Conservation (phyloP, 2,113 vertebrate species). For the Mus musculus region DNA sequence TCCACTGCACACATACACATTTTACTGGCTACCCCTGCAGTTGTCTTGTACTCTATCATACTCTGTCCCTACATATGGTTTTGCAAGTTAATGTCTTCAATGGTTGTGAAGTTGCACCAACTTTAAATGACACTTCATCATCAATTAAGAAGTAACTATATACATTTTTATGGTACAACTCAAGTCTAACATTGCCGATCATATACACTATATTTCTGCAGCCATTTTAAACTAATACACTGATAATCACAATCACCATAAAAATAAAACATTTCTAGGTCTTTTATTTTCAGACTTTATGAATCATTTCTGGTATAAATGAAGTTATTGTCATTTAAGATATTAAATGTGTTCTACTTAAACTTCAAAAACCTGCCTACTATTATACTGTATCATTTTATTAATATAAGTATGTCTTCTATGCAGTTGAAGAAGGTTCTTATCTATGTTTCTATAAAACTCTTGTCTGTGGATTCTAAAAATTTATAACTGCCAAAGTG, state of each 20-base stretch:
- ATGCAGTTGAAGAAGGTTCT: not conserved
- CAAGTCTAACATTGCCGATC: not conserved
- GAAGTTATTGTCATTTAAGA: not conserved
- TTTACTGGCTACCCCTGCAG: not conserved
- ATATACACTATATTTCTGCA: not conserved
- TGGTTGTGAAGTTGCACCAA: not conserved
- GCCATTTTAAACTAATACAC: not conserved
- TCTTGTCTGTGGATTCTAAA: not conserved
- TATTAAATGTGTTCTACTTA: not conserved
- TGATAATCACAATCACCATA: not conserved
- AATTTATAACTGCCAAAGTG: not conserved
- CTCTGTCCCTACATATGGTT: not conserved
- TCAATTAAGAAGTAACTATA: not conserved
- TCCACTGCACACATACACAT: not conserved
- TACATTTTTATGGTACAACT: not conserved
- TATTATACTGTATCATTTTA: not conserved
- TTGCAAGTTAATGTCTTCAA: not conserved
- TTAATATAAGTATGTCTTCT: not conserved
- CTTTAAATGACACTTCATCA: too few species aligned
- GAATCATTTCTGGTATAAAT: not conserved
- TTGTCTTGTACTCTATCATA: not conserved
- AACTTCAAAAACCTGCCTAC: not conserved
- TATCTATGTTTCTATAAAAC: slow-evolving; percentile 1
- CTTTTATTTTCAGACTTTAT: slow-evolving; percentile 39
- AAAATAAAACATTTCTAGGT: not conserved